Percentiles rank a stretch among this genome's conserved stretches.
Conservation (phyloP, 2,797 vertebrate species). For the Threskiornis aethiopicus region DNA sequence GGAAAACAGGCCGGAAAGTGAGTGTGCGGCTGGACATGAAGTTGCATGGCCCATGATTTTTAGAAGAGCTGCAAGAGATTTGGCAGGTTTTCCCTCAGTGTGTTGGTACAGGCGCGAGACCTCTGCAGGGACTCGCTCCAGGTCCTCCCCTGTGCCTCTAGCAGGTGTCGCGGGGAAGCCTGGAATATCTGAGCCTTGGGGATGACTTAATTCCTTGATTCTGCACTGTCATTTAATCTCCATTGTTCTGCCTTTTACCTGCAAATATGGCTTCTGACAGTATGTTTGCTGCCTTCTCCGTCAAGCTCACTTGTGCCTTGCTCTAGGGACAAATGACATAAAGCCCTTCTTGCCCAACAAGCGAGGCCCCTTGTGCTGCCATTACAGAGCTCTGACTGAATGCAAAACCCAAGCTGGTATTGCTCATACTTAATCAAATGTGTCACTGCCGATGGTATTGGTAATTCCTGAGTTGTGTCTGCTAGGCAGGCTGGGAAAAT, state of each 20-base stretch:
- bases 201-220: slow-evolving; percentile 33
- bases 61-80: neutral
- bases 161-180: neutral
- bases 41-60: neutral
- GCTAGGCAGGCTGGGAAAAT: neutral
- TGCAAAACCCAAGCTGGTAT: slow-evolving; percentile 34
- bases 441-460: neutral
- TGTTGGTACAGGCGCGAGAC: neutral
- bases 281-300: slow-evolving; percentile 4
- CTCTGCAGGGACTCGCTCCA: neutral
- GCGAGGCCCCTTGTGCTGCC: slow-evolving; percentile 10
- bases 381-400: slow-evolving; percentile 18
- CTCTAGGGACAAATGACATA: slow-evolving; percentile 47
- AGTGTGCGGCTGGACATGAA: accelerated
- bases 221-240: slow-evolving; percentile 22
- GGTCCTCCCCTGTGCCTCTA: neutral
- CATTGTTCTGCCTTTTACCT: slow-evolving; percentile 12
- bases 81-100: neutral
- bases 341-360: slow-evolving; percentile 26
- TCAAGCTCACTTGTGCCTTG: slow-evolving; percentile 27
- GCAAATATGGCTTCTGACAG: slow-evolving; percentile 40
- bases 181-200: slow-evolving; percentile 3
- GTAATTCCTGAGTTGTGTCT: slow-evolving; percentile 16
- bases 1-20: neutral
- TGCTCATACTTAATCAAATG: slow-evolving; percentile 43